phyloP scores from a whole-genome alignment of 1,140 invertebrate species.

The Bombus terrestris region DNA sequence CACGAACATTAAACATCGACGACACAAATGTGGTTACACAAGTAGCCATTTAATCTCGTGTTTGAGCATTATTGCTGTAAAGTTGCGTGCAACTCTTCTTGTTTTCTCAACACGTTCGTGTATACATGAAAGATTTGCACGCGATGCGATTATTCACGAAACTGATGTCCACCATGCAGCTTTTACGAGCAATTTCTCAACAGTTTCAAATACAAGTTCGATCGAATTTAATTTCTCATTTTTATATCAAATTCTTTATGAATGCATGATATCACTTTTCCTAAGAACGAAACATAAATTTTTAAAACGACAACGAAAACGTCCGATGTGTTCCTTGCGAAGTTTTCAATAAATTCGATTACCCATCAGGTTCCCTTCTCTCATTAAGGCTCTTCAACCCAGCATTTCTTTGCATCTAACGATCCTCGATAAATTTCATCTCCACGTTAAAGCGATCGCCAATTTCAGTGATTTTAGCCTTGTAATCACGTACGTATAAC shows the following conservation, averaged over 20 bases:
- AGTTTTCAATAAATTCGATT: conserved; percentile 11
- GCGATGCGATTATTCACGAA: conserved; percentile 8
- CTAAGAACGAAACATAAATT: background rate
- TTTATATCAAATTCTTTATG: background rate
- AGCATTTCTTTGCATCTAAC: conserved; percentile 12
- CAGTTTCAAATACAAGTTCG: background rate
- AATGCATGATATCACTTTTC: background rate
- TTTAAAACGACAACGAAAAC: background rate
- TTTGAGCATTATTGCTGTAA: conserved; percentile 16
- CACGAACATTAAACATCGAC: conserved; percentile 46
- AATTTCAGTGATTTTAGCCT: background rate
- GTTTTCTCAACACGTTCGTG: background rate
- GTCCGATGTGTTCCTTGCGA: background rate
- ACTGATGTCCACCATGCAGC: conserved; percentile 38
- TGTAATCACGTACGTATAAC: background rate
- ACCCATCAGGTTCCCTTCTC: conserved; percentile 42
- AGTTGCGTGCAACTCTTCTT: conserved; percentile 2
- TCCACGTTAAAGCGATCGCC: background rate
- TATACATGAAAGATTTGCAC: conserved; percentile 7
- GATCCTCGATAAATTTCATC: background rate
- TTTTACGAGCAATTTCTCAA: conserved; percentile 6
- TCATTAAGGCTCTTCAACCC: conserved; percentile 20
- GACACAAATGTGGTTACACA: conserved; percentile 21
- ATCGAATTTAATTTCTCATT: background rate
- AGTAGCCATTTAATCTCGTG: conserved; percentile 26